Evolutionary conservation across 2,113 vertebrate genomes (phyloP).

Genomic region (Holacanthus passer): DNA sequence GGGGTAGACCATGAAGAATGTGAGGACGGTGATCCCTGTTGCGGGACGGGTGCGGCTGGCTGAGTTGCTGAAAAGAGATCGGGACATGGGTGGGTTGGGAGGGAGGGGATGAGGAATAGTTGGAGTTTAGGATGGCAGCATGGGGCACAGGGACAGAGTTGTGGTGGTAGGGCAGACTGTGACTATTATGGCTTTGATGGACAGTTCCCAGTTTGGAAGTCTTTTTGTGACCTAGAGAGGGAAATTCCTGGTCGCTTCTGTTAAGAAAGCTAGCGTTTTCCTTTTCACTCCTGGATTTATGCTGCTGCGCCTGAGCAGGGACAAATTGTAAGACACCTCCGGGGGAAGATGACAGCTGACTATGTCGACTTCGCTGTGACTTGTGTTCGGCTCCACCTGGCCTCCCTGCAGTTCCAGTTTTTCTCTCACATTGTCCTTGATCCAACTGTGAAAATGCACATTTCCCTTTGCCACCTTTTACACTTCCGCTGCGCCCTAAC

Average conservation of each 20-base stretch:
- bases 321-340: constrained; percentile 83
- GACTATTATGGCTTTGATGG: constrained; percentile 78
- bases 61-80: constrained; percentile 69
- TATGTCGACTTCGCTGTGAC: constrained; percentile 73
- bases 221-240: constrained; percentile 79
- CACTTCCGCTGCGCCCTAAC: constrained; percentile 71
- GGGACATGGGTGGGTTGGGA: constrained; percentile 67
- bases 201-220: constrained; percentile 84
- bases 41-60: constrained; percentile 67
- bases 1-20: constrained; percentile 75
- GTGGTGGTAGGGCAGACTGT: constrained; percentile 77
- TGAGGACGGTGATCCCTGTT: constrained; percentile 76
- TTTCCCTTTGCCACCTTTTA: constrained; percentile 73
- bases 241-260: constrained; percentile 69
- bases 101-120: constrained; percentile 71
- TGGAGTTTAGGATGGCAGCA: constrained; percentile 81
- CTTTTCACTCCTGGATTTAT: constrained; percentile 71
- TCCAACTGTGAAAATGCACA: constrained; percentile 76
- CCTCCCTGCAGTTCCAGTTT: constrained; percentile 65
- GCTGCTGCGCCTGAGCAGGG: constrained; percentile 79
- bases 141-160: constrained; percentile 80
- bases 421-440: constrained; percentile 75
- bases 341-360: constrained; percentile 75
- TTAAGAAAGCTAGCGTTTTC: constrained; percentile 66
- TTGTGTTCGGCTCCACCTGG: constrained; percentile 64